A percentile compares a stretch with the other conserved stretches of the same genome.
phyloP scores from a whole-genome alignment of 2,113 vertebrate species.

The Romanogobio albipinnatus region DNA sequence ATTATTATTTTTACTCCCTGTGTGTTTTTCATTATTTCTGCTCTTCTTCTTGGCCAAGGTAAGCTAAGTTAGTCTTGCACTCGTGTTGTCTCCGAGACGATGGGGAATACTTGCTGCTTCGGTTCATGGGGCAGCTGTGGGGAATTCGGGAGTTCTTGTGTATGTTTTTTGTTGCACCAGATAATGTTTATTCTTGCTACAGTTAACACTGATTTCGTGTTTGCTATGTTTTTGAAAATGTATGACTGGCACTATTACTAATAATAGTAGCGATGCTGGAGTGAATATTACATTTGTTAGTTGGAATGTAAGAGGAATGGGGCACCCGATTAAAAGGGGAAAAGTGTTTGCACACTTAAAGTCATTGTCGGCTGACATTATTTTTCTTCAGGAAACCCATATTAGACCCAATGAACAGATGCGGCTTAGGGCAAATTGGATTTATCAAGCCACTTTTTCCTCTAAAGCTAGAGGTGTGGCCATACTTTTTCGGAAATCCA shows the following conservation, averaged over 20 bases:
- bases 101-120: no score
- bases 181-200: background rate
- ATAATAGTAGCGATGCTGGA: background rate
- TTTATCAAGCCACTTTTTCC: background rate
- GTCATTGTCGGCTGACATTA: background rate
- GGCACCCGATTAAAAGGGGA: background rate
- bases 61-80: no score
- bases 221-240: background rate
- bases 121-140: no score
- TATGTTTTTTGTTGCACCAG: background rate
- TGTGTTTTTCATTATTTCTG: background rate
- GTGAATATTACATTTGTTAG: background rate
- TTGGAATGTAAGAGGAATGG: background rate
- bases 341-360: background rate
- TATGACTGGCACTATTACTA: background rate
- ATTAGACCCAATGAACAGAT: background rate
- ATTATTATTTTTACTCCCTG: background rate
- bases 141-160: no score
- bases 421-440: background rate
- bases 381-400: background rate
- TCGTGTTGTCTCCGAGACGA: no score
- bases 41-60: no score
- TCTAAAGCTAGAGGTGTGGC: background rate
- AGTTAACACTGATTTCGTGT: background rate
- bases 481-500: background rate